Percentiles rank a stretch among this genome's conserved stretches.
Evolutionary conservation across 1,140 invertebrate species (phyloP).

Genomic region (Macrocentrus cingulum): DNA sequence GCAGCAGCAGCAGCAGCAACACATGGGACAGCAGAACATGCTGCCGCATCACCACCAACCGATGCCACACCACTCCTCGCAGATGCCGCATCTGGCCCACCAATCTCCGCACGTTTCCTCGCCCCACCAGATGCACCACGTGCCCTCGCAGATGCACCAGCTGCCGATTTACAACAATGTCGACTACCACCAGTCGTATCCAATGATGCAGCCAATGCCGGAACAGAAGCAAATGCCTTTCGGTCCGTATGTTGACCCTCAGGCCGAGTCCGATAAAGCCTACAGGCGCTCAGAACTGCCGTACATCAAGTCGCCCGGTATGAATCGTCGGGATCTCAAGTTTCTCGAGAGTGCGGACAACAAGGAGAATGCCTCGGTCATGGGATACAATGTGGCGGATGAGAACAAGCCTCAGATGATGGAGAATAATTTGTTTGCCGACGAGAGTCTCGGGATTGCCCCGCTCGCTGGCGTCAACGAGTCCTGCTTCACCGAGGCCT

Average conservation of each 20-base stretch:
- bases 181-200: constrained; percentile 41
- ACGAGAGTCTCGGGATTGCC: constrained; percentile 47
- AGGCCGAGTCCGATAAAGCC: constrained; percentile 39
- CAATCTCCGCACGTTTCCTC: constrained; percentile 32
- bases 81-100: constrained; percentile 28
- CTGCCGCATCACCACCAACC: constrained; percentile 35
- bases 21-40: constrained; percentile 7
- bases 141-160: constrained; percentile 36
- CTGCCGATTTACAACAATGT: constrained; percentile 42
- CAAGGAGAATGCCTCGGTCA: constrained; percentile 47
- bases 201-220: constrained; percentile 36
- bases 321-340: constrained; percentile 50
- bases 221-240: constrained; percentile 37
- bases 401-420: constrained; percentile 30
- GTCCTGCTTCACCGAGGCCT: constrained; percentile 47
- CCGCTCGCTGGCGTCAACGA: constrained; percentile 42
- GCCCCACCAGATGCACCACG: constrained; percentile 23
- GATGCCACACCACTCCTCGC: not conserved
- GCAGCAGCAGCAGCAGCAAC: constrained; percentile 37
- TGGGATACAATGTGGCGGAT: constrained; percentile 44
- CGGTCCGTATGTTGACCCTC: constrained; percentile 36
- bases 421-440: constrained; percentile 42
- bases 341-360: constrained; percentile 51
- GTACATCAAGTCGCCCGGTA: constrained; percentile 51
- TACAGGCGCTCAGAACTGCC: constrained; percentile 49